A percentile compares a stretch with the other conserved stretches of the same genome.
Evolutionary conservation across 2,113 vertebrate genomes (phyloP).

Genomic region (Herpailurus yagouaroundi): DNA sequence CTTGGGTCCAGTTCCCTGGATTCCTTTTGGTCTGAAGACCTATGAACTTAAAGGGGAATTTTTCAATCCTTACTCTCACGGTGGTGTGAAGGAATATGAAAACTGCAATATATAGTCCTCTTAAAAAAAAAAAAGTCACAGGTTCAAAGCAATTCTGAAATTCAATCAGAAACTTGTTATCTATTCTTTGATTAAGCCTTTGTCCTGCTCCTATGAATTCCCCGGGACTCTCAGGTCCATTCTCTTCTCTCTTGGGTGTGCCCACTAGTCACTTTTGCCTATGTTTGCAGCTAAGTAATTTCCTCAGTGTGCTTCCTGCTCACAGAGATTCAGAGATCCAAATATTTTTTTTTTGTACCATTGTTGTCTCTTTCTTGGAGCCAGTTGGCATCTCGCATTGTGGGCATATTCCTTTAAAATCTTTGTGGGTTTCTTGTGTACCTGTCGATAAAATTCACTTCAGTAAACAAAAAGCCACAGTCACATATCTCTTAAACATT

Average conservation of each 20-base stretch:
- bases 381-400: neutral
- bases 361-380: neutral
- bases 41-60: neutral
- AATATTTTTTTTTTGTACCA: neutral
- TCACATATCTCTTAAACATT: conserved; percentile 8
- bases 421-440: neutral
- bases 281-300: neutral
- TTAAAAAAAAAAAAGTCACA: neutral
- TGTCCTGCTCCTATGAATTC: neutral
- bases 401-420: neutral
- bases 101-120: neutral
- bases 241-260: neutral
- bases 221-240: neutral
- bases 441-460: neutral
- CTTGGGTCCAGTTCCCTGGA: neutral
- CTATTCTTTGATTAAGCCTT: neutral
- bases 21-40: neutral
- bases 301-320: neutral
- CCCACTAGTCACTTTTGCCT: neutral
- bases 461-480: neutral
- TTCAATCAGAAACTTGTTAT: neutral
- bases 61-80: neutral
- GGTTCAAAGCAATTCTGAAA: neutral
- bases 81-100: neutral
- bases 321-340: neutral